Conservation (phyloP, 2,797 vertebrate species). For the Geotrypetes seraphini region DNA sequence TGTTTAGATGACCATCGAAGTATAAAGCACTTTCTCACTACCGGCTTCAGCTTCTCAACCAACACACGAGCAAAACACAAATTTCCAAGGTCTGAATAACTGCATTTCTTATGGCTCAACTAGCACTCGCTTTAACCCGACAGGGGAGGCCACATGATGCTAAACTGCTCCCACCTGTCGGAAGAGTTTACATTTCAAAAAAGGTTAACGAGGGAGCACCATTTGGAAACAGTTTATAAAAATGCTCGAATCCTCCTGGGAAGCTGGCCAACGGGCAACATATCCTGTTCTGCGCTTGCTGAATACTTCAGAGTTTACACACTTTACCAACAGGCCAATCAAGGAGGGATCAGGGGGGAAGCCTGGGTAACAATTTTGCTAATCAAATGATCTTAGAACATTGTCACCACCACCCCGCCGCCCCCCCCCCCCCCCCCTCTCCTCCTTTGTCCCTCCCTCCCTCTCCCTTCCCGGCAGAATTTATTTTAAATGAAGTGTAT, state of each 20-base stretch:
- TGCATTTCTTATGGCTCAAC: constrained; percentile 22
- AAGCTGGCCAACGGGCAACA: constrained; percentile 18
- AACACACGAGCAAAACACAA: no score
- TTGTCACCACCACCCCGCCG: constrained; percentile 30
- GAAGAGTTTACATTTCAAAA: constrained; percentile 37
- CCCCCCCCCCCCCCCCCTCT: no score
- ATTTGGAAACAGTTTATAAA: constrained; percentile 58
- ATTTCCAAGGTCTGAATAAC: no score
- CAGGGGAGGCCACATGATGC: constrained; percentile 16
- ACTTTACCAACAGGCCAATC: constrained; percentile 46
- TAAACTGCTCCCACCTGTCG: constrained; percentile 56
- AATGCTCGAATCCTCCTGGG: constrained; percentile 37
- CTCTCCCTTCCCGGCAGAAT: no score
- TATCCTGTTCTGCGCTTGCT: constrained; percentile 32
- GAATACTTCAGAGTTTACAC: constrained; percentile 38
- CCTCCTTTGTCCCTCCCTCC: no score
- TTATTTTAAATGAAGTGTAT: constrained; percentile 21
- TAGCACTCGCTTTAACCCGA: constrained; percentile 24
- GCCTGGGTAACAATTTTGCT: constrained; percentile 34
- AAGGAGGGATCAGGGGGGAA: constrained; percentile 36
- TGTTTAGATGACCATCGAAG: no score
- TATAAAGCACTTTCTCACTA: no score
- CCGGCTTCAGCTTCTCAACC: no score
- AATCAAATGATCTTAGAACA: constrained; percentile 47
- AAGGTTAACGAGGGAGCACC: constrained; percentile 46